A percentile compares a stretch with the other conserved stretches of the same genome.
Evolutionary conservation across 1,140 invertebrate genomes (phyloP).

Genomic region (Latrodectus geometricus): DNA sequence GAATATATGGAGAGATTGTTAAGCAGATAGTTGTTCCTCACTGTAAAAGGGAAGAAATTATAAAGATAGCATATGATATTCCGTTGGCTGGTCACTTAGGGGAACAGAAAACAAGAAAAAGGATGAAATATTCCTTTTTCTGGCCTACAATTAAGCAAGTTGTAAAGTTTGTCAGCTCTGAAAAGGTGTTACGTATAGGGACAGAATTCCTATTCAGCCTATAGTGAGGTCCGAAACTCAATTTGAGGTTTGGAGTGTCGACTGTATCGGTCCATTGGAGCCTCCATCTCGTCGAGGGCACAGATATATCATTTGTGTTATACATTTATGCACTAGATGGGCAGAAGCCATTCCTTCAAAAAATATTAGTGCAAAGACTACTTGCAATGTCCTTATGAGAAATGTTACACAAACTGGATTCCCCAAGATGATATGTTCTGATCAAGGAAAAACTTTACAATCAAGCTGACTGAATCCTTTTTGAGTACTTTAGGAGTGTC

Average conservation of each 20-base stretch:
- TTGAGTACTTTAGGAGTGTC: too few relatives aligned
- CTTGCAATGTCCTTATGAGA: not conserved
- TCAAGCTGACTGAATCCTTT: too few relatives aligned
- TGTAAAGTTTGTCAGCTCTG: not conserved
- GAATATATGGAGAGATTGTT: not conserved
- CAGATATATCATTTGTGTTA: not conserved
- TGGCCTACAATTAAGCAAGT: not conserved
- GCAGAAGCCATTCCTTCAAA: conserved; percentile 3
- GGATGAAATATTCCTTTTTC: not conserved
- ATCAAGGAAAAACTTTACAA: too few relatives aligned
- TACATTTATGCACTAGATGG: conserved; percentile 2
- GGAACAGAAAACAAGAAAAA: not conserved
- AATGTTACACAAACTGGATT: too few relatives aligned
- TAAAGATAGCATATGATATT: not conserved
- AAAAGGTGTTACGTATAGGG: not conserved
- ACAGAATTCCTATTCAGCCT: not conserved
- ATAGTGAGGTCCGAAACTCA: not conserved
- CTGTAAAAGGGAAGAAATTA: not conserved
- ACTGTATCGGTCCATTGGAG: not conserved
- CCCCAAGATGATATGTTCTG: too few relatives aligned
- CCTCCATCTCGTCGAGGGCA: not conserved
- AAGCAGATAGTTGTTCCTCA: not conserved
- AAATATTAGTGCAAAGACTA: conserved; percentile 7
- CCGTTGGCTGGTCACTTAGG: not conserved
- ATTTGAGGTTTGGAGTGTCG: not conserved